Evolutionary conservation across 2,113 vertebrate genomes (phyloP).

Genomic region (Gallinago jamesoni): DNA sequence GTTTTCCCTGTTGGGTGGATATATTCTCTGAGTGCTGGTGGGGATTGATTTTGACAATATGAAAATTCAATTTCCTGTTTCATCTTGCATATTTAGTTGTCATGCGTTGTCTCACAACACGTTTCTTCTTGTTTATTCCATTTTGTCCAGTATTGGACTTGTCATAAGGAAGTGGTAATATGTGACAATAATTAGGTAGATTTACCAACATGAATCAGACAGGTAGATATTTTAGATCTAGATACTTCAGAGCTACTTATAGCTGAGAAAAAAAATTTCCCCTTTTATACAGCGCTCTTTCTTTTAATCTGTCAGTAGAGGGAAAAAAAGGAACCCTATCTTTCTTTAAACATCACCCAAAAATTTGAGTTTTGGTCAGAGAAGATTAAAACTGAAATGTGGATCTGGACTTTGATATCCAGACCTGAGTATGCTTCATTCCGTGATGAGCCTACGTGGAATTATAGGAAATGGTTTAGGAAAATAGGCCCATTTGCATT

Average conservation of each 20-base stretch:
- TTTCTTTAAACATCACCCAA: not conserved
- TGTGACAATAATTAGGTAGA: not conserved
- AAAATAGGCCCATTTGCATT: not conserved
- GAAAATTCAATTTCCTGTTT: not conserved
- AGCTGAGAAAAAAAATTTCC: not conserved
- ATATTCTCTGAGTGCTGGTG: not conserved
- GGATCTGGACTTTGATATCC: not conserved
- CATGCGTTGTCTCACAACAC: not conserved
- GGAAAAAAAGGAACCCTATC: not conserved
- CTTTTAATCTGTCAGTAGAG: not conserved
- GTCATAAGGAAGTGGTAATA: not conserved
- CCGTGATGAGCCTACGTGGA: fast-evolving
- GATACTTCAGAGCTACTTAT: not conserved
- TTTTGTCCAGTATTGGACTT: not conserved
- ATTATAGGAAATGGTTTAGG: not conserved
- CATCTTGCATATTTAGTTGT: not conserved
- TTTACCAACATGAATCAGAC: not conserved
- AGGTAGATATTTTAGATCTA: not conserved
- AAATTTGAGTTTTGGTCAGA: not conserved
- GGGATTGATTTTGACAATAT: not conserved
- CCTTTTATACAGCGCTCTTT: not conserved
- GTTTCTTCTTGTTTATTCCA: not conserved
- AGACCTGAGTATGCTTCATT: not conserved
- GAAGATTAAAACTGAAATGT: not conserved
- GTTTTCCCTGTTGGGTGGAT: not conserved